Base-by-base conservation (phyloP, 2,797 vertebrate genomes). In the Gila robusta region DNA sequence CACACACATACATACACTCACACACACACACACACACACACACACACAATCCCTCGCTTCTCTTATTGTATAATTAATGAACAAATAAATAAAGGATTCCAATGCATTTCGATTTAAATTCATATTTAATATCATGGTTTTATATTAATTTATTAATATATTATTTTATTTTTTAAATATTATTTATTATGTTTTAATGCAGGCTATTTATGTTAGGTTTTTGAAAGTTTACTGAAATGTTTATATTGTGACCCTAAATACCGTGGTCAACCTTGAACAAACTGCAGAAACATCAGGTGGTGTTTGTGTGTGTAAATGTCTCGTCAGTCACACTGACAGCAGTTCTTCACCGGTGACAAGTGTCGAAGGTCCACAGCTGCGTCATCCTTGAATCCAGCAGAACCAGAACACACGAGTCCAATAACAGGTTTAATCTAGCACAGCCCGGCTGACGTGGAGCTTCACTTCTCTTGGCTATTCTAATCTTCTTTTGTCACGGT, bases 391-490 rank as follows among this genome's bases (percentile, higher is more conserved):
- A 47, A 26, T 56, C 19, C 28, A 72, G 26, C 26, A 37, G 21
- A 21, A 35, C 16, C 54, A 54, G 32, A 73, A 47, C 28, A 79
- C 1, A 64, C 69, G 23, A 32, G 39, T 74, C 8, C 47, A 62
- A 14, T 67, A 83, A 73, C 28, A 54, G 19, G 52, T 59, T 6
- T 44, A 83, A 66, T 84, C 41, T n/a, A 89, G 82, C 37, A 77
- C n/a, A 8, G 41, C 19, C 79, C 11, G 56, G 44, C 64, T 82
- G 70, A 87, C 3, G 17, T 84, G 52, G 78, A 87, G 77, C 28
- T 84, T 83, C 71, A 44, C 52, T 8, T 91, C 88, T 69, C 87
- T 83, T 78, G 87, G 82, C 81, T 88, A 81, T 90, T 91, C 87
- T 80, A 39, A 47, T 79, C 52, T 82, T 49, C 72, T 39, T 80